A percentile compares a stretch with the other conserved stretches of the same genome.
Evolutionary conservation across 1,140 invertebrate species (phyloP).

Genomic region (Drosophila varians): DNA sequence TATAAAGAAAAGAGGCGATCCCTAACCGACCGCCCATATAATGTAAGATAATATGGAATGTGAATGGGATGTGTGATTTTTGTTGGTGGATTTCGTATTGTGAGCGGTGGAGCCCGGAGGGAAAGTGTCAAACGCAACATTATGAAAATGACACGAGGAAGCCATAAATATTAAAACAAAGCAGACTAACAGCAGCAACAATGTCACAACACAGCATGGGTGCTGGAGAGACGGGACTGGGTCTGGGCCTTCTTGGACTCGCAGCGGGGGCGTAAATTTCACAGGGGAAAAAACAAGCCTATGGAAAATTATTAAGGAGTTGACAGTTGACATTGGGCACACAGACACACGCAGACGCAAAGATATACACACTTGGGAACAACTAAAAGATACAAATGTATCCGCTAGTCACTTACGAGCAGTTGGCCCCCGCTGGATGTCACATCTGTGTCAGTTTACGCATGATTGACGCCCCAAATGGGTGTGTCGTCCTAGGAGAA

Average conservation of each 20-base stretch:
- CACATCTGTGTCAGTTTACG: conserved; percentile 73
- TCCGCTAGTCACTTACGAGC: conserved; percentile 40
- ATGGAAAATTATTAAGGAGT: conserved; percentile 72
- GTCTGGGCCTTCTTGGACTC: conserved; percentile 2
- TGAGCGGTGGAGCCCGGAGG: conserved; percentile 45
- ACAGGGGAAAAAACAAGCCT: conserved; percentile 21
- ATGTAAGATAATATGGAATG: conserved; percentile 66
- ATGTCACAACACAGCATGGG: conserved; percentile 69
- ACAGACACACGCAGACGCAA: not conserved
- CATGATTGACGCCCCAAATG: conserved; percentile 78
- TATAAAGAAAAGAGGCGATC: conserved; percentile 32
- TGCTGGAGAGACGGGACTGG: conserved; percentile 3
- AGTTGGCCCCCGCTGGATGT: conserved; percentile 55
- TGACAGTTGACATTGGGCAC: conserved; percentile 57
- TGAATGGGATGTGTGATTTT: conserved; percentile 45
- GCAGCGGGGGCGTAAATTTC: conserved; percentile 54
- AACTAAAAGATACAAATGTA: conserved; percentile 74
- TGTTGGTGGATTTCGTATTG: not conserved
- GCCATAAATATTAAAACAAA: conserved; percentile 79
- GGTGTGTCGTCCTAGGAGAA: conserved; percentile 13
- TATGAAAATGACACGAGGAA: conserved; percentile 83
- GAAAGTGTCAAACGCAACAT: conserved; percentile 83
- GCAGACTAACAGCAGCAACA: conserved; percentile 60
- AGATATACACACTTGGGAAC: conserved; percentile 23
- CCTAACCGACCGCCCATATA: conserved; percentile 52